A percentile compares a stretch with the other conserved stretches of the same genome.
phyloP scores from a whole-genome alignment of 1,140 invertebrate species.

The Drosophila insularis region DNA sequence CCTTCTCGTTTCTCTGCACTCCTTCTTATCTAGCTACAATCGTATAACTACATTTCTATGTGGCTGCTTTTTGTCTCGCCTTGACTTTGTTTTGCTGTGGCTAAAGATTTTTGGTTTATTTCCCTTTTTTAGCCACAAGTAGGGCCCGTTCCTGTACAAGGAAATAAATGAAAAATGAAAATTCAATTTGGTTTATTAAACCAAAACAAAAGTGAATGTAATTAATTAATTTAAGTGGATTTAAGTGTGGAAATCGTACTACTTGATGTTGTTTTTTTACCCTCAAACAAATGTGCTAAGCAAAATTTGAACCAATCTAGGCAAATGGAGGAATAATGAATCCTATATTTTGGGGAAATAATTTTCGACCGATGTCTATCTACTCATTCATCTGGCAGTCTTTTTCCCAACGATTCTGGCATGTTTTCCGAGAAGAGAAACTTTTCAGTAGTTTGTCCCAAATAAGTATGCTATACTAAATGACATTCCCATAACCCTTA shows the following conservation, averaged over 20 bases:
- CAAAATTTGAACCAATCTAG: neutral
- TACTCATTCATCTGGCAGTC: too few species aligned
- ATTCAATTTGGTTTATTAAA: conserved; percentile 7
- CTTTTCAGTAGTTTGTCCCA: too few species aligned
- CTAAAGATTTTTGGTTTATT: conserved; percentile 7
- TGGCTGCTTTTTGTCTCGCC: conserved; percentile 11
- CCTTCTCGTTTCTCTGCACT: neutral
- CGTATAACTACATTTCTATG: neutral
- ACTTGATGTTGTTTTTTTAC: neutral
- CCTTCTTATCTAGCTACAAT: neutral
- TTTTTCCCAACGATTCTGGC: too few species aligned
- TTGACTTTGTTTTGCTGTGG: conserved; percentile 6
- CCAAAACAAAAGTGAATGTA: neutral
- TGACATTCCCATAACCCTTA: too few species aligned
- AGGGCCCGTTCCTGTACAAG: too few species aligned
- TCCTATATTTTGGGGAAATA: too few species aligned
- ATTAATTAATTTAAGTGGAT: neutral
- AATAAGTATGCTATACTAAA: too few species aligned
- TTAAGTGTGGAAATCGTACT: neutral
- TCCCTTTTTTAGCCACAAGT: neutral
- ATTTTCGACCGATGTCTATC: too few species aligned
- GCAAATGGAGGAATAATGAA: too few species aligned
- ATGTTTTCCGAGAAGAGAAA: too few species aligned
- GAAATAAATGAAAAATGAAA: neutral
- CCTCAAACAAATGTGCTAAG: neutral